Conservation (phyloP, 1,140 invertebrate genomes). For the Tetranychus cinnabarinus region DNA sequence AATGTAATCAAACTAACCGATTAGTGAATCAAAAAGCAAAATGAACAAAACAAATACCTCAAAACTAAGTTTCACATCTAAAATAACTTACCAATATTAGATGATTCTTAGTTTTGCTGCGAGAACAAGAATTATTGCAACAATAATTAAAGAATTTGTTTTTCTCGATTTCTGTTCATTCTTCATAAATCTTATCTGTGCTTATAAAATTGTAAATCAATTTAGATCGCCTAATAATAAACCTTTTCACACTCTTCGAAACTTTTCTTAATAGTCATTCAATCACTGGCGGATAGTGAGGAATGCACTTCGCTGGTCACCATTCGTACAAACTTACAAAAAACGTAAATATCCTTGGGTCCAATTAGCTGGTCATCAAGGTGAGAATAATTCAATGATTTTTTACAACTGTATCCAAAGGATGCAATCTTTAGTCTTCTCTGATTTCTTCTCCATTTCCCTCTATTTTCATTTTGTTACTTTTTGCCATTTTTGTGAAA, state of each 20-base stretch:
- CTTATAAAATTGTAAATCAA: no score
- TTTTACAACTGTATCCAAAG: not conserved
- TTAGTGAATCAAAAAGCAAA: no score
- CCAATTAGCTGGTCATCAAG: conserved; percentile 72
- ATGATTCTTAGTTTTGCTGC: no score
- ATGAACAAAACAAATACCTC: no score
- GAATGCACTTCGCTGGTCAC: conserved; percentile 81
- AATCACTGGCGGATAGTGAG: conserved; percentile 69
- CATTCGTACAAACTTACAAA: conserved; percentile 87
- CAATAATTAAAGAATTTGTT: no score
- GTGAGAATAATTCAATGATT: conserved; percentile 10
- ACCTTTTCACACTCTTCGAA: no score
- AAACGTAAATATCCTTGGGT: conserved; percentile 88
- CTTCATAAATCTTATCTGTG: no score
- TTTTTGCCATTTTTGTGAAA: not conserved
- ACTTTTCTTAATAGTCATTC: not conserved
- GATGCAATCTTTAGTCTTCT: not conserved
- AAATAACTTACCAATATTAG: no score
- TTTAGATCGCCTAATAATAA: no score
- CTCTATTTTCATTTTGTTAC: not conserved
- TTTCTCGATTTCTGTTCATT: no score
- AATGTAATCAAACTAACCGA: not conserved
- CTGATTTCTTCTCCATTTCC: not conserved
- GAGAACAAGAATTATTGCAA: no score
- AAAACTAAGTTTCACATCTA: no score